Base-by-base conservation (phyloP, 2,888 invertebrate species). In the Drosophila basisetae region DNA sequence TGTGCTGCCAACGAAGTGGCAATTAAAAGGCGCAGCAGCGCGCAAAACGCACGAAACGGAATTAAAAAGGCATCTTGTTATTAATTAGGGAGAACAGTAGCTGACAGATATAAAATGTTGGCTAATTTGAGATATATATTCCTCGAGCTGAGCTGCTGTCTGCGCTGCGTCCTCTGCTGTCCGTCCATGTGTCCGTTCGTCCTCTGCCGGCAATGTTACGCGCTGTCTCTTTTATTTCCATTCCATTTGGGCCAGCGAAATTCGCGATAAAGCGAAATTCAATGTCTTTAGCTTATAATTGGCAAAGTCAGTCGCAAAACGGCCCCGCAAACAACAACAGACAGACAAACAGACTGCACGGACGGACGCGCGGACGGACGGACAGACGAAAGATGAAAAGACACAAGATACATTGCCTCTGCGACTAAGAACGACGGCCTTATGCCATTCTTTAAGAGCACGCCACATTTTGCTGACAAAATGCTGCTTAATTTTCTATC, bases 41-140 rank as follows among this genome's bases (percentile, higher is more conserved):
- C 91, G 87, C 91, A 90, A 89, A 82, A 81, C 74, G 79, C 84
- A 83, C 83, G 91, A 82, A 86, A 82, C 69, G 78, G 85, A 83
- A 91, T 91, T 88, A 88, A 88, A 88, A 88, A 84, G 92, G 92
- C 91, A 91, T 91, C 92, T 92, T 92, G 92, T 91, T 92, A 92
- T 92, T 92, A 92, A 92, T 92, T 92, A 92, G 92, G 91, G 86
- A 91, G 92, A 92, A 92, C 91, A 92, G 91, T 92, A 92, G 91
- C 92, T 92, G 92, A 92, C 91, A 92, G 92, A 91, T 92, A 90
- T 89, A 91, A 91, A 92, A 92, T 91, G 92, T 91, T 92, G 84
- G 92, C 91, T 91, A 91, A 91, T 91, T 91, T 91, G 92, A 78
- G 85, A 90, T 91, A 91, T 91, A 89, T 83, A 69, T 78, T 59